Evolutionary conservation across 2,113 vertebrate species (phyloP).

Genomic region (Calypte anna): DNA sequence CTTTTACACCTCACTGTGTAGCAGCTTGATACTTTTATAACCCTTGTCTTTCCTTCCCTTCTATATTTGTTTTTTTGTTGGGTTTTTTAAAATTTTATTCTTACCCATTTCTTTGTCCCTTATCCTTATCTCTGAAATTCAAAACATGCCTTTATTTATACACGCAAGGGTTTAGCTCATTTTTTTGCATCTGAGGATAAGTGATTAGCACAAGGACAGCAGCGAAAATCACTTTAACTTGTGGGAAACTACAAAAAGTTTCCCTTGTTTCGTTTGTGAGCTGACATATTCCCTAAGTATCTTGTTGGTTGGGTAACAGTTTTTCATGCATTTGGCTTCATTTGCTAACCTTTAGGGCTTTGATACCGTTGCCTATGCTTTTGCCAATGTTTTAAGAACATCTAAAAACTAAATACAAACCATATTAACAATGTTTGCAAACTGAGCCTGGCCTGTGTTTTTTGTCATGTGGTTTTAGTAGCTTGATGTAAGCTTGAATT

Average conservation of each 20-base stretch:
- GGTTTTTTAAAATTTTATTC: not conserved
- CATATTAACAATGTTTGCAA: conserved; percentile 3
- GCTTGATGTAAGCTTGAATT: not conserved
- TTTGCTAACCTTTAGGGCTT: conserved; percentile 42
- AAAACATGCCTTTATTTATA: not conserved
- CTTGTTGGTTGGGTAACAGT: conserved; percentile 6
- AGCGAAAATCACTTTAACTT: not conserved
- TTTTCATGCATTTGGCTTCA: not conserved
- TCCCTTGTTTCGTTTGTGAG: not conserved
- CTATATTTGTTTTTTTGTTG: not conserved
- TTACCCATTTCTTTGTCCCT: not conserved
- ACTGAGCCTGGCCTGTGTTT: not conserved
- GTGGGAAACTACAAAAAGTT: not conserved
- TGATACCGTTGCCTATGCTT: not conserved
- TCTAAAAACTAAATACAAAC: conserved; percentile 3
- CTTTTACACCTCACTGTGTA: not conserved
- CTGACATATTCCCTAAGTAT: not conserved
- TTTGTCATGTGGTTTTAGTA: not conserved
- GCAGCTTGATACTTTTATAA: not conserved
- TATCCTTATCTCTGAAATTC: not conserved
- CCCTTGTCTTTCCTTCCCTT: not conserved
- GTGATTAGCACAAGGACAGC: not conserved
- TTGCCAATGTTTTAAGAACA: conserved; percentile 19
- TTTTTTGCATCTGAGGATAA: not conserved
- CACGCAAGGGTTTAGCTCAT: not conserved